Conservation (phyloP, 92 coral and sea anemone genomes). For the Epizoanthus rinbou region DNA sequence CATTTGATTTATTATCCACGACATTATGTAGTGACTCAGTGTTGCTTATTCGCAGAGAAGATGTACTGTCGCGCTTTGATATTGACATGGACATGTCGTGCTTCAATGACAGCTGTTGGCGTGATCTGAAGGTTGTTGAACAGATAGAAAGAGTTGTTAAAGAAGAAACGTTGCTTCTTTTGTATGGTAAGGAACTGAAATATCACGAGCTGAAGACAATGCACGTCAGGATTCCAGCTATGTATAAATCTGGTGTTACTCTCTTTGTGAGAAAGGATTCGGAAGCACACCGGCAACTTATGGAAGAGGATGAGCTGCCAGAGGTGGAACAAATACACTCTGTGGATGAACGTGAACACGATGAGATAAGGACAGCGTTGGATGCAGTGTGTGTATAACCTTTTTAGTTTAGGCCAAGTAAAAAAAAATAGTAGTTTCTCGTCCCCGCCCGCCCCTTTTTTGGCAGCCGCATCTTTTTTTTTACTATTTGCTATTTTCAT, state of each 20-base stretch:
- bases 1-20: slow-evolving; percentile 43
- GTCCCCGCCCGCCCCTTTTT: no score
- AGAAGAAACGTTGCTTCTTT: slow-evolving; percentile 63
- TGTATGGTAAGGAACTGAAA: slow-evolving; percentile 75
- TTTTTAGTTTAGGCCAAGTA: no score
- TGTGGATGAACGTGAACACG: neutral
- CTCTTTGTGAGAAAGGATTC: slow-evolving; percentile 68
- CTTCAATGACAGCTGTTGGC: slow-evolving; percentile 50
- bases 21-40: slow-evolving; percentile 80
- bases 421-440: no score
- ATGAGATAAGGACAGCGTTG: neutral
- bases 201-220: slow-evolving; percentile 54
- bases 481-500: no score
- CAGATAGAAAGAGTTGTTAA: slow-evolving; percentile 72
- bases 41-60: slow-evolving; percentile 62
- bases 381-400: slow-evolving; percentile 8
- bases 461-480: no score
- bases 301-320: slow-evolving; percentile 55
- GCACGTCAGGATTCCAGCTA: slow-evolving; percentile 77
- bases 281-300: slow-evolving; percentile 46
- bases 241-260: slow-evolving; percentile 73
- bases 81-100: slow-evolving; percentile 52
- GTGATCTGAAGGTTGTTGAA: slow-evolving; percentile 52
- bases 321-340: slow-evolving; percentile 1
- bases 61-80: slow-evolving; percentile 68